Conservation (phyloP, 1,140 invertebrate species). For the Drosophila simulans region DNA sequence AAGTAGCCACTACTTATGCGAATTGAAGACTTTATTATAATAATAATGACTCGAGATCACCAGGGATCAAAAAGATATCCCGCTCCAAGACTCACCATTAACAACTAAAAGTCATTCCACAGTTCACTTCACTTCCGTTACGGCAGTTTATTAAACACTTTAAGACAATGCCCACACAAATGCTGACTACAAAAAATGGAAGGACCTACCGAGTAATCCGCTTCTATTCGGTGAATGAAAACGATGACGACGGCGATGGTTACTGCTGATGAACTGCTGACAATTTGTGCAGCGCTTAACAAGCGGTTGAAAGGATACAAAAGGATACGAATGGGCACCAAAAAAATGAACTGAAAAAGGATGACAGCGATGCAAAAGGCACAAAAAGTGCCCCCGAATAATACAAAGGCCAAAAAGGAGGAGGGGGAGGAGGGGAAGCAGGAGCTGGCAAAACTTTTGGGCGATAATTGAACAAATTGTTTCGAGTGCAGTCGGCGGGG, state of each 20-base stretch:
- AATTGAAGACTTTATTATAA: too few relatives aligned
- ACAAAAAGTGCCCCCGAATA: constrained; percentile 62
- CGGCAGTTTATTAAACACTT: constrained; percentile 50
- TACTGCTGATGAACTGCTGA: constrained; percentile 76
- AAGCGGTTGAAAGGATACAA: constrained; percentile 77
- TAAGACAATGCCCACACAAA: constrained; percentile 37
- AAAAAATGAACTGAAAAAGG: constrained; percentile 38
- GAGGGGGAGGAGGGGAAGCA: constrained; percentile 10
- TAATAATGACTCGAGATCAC: too few relatives aligned
- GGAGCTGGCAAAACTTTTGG: constrained; percentile 67
- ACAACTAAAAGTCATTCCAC: not conserved
- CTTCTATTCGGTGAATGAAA: constrained; percentile 45
- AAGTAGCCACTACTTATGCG: too few relatives aligned
- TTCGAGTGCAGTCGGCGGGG: constrained; percentile 63
- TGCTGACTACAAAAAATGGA: constrained; percentile 17
- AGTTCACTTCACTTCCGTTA: constrained; percentile 13
- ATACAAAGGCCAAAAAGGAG: constrained; percentile 34
- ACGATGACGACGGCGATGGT: constrained; percentile 31
- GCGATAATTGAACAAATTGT: constrained; percentile 82
- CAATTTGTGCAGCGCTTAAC: constrained; percentile 77
- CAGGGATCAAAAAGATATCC: too few relatives aligned
- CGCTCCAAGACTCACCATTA: too few relatives aligned
- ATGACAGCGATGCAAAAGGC: constrained; percentile 57
- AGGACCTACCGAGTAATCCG: constrained; percentile 24
- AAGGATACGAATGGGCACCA: constrained; percentile 36